Conservation (phyloP, 2,888 invertebrate genomes). For the Crematogaster levior region DNA sequence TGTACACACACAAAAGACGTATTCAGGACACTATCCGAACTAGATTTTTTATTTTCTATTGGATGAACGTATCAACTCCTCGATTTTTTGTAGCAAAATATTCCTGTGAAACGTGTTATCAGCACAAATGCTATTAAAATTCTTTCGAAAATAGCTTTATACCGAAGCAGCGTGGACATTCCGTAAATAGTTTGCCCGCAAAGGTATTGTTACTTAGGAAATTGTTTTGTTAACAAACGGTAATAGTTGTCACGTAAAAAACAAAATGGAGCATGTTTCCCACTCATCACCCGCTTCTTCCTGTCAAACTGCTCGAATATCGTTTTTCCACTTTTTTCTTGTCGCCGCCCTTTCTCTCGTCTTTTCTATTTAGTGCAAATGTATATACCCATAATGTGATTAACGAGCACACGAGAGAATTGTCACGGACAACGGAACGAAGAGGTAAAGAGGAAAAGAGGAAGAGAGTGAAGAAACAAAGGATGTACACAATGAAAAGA, state of each 20-base stretch:
- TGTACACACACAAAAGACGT: not conserved
- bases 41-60: not conserved
- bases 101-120: not conserved
- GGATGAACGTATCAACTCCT: not conserved
- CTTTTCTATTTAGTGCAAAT: constrained; percentile 49
- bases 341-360: not conserved
- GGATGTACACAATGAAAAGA: constrained; percentile 22
- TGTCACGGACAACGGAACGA: constrained; percentile 24
- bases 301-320: constrained; percentile 24
- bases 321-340: constrained; percentile 26
- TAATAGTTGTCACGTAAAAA: constrained; percentile 24
- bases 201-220: constrained; percentile 15
- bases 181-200: constrained; percentile 26
- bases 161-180: constrained; percentile 2
- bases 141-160: constrained; percentile 31
- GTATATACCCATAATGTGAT: constrained; percentile 63
- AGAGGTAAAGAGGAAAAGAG: constrained; percentile 25
- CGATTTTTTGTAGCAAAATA: not conserved
- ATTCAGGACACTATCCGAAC: too few relatives aligned
- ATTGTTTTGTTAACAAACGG: not conserved
- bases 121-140: constrained; percentile 21
- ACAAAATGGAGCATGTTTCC: not conserved
- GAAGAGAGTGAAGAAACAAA: constrained; percentile 27
- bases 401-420: constrained; percentile 61
- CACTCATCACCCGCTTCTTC: not conserved